phyloP scores from a whole-genome alignment of 2,888 invertebrate species.

The Agriotes lineatus region DNA sequence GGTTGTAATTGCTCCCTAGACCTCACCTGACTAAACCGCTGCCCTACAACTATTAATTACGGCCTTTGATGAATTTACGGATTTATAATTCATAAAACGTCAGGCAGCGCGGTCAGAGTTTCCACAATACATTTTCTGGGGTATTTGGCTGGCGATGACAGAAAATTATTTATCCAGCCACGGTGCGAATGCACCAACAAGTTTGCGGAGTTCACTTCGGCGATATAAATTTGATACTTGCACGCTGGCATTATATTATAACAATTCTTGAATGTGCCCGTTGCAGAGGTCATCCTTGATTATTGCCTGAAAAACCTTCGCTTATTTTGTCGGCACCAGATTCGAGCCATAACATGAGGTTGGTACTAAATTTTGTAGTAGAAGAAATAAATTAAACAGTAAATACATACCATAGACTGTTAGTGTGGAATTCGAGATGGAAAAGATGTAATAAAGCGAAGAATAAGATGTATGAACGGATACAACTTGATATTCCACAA shows the following conservation, averaged over 20 bases:
- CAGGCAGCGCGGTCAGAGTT: neutral
- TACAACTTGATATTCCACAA: no score
- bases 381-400: no score
- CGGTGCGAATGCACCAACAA: neutral
- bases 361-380: neutral
- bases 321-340: neutral
- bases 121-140: conserved; percentile 3
- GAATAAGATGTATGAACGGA: no score
- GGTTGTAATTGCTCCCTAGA: neutral
- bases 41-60: conserved; percentile 6
- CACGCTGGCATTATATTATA: conserved; percentile 5
- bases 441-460: no score
- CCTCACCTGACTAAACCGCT: neutral
- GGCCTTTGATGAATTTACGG: conserved; percentile 8
- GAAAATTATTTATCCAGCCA: neutral
- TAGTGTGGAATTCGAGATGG: no score
- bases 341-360: neutral
- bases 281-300: neutral
- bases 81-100: conserved; percentile 11
- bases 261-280: neutral
- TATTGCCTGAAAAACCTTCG: neutral
- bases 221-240: conserved; percentile 6
- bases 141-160: conserved; percentile 10
- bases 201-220: conserved; percentile 6
- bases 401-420: no score